Evolutionary conservation across 2,797 vertebrate genomes (phyloP).

Genomic region (Pseudochromis fuscus): DNA sequence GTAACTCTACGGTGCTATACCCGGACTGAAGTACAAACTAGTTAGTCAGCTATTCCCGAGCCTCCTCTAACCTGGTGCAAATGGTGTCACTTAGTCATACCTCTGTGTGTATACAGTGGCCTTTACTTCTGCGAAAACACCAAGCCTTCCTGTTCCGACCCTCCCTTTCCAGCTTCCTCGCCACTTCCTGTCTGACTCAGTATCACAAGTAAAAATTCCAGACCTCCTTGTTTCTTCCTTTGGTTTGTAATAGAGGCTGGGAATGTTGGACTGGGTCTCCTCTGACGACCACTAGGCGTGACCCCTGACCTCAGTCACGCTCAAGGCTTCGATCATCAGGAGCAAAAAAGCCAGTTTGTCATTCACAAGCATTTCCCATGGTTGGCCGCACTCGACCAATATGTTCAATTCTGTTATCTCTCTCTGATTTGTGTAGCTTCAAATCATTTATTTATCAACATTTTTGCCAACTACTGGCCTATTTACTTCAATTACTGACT

Average conservation of each 20-base stretch:
- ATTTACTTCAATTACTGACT: no score
- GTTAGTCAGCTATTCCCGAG: slow-evolving; percentile 28
- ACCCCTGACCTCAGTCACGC: neutral
- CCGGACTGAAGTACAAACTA: slow-evolving; percentile 2
- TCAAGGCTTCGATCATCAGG: neutral
- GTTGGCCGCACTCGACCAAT: no score
- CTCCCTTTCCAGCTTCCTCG: slow-evolving; percentile 76
- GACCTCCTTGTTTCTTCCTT: slow-evolving; percentile 58
- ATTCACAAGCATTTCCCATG: neutral
- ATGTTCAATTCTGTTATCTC: no score
- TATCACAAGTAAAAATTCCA: slow-evolving; percentile 65
- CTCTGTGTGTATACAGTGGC: slow-evolving; percentile 48
- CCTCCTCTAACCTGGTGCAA: slow-evolving; percentile 32
- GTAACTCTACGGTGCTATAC: slow-evolving; percentile 4
- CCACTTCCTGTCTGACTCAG: slow-evolving; percentile 80
- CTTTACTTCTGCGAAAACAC: slow-evolving; percentile 72
- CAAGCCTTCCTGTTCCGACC: slow-evolving; percentile 70
- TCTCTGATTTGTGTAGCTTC: no score
- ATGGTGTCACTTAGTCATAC: slow-evolving; percentile 30
- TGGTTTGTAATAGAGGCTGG: slow-evolving; percentile 34
- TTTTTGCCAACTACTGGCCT: no score
- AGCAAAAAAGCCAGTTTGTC: neutral
- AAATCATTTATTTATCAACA: no score
- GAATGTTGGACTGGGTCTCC: slow-evolving; percentile 19
- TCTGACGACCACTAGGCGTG: neutral